Evolutionary conservation across 2,113 vertebrate species (phyloP), one percentile per base, ranked within the genome.

Genomic region (Chrysochloris asiatica): DNA sequence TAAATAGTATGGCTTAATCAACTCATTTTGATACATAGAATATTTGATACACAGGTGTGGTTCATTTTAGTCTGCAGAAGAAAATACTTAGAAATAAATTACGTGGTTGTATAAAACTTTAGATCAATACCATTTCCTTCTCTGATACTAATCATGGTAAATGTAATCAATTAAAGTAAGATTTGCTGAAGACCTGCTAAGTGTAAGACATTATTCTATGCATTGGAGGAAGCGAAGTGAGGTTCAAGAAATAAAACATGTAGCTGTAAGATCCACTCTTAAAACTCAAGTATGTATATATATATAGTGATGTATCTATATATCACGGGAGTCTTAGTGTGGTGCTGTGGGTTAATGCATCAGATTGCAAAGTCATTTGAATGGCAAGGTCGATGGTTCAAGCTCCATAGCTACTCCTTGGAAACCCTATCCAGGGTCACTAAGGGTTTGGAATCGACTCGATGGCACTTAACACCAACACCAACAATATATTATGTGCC

Each of bases 1-100:
- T 91, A 30, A 24, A 48, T 36, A 63, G 9, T 73, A 2, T 54
- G 43, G 41, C 43, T n/a, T 80, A 71, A 52, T 67, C 77, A 80
- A 36, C 13, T 76, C 22, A 76, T 45, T 90, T 80, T 82, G 52
- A 76, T 79, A 28, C 10, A 30, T 7, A 54, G 50, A 13, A 28
- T 86, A 61, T 30, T 85, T 92, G 72, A 73, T 84, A 47, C 16
- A 30, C 26, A 24, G 28, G 1, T 17, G 2, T 92, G 36, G 41
- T 93, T 82, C 30, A 13, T 61, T 87, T 6, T 69, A 59, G 61
- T 72, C 41, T 89, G 26, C 12, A 65, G 67, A 45, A 36, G 36
- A 84, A 80, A 90, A 80, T 88, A 86, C 10, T 92, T 76, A 67
- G 50, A 48, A 87, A 77, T 79, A 87, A 92, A 75, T 73, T 24